These are phyloP conservation scores for Eristalinus sepulchralis DNA, from an alignment of 2,888 invertebrate species.

Conservation along the genomic window DNA sequence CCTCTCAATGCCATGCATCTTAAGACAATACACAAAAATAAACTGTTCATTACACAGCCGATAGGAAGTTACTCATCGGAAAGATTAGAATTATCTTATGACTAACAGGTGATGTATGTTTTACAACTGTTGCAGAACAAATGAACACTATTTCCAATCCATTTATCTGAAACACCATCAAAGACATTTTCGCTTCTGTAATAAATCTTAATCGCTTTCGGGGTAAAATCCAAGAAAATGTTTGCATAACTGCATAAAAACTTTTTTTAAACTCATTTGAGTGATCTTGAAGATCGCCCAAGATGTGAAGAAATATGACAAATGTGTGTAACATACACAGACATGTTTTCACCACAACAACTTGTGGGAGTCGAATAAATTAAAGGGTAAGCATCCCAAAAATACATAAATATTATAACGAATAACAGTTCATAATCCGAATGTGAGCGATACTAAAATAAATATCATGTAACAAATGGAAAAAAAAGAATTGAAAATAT, in stretches of 20 bases:
- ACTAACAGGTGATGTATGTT: not conserved
- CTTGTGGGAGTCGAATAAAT: not conserved
- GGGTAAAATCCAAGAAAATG: not conserved
- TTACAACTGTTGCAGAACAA: not conserved
- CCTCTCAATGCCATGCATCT: not conserved
- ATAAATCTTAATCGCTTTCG: not conserved
- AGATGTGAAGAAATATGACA: conserved; percentile 10
- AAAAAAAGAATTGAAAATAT: not conserved
- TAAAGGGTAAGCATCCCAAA: not conserved
- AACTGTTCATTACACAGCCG: no score
- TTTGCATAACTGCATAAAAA: not conserved
- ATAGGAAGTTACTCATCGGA: not conserved
- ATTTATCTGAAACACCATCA: not conserved
- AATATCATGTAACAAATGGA: not conserved
- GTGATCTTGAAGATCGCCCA: conserved; percentile 1
- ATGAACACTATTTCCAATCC: not conserved
- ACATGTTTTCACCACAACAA: not conserved
- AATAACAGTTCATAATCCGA: conserved; percentile 11
- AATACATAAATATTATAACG: not conserved
- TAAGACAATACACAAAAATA: not conserved
- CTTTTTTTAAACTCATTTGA: not conserved
- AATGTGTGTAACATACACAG: not conserved
- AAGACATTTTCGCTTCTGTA: not conserved
- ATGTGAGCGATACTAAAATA: conserved; percentile 6
- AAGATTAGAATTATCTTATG: not conserved